Evolutionary conservation across 1,140 invertebrate genomes (phyloP), one percentile per base, ranked within the genome.

Genomic region (Neotoxoptera formosana): DNA sequence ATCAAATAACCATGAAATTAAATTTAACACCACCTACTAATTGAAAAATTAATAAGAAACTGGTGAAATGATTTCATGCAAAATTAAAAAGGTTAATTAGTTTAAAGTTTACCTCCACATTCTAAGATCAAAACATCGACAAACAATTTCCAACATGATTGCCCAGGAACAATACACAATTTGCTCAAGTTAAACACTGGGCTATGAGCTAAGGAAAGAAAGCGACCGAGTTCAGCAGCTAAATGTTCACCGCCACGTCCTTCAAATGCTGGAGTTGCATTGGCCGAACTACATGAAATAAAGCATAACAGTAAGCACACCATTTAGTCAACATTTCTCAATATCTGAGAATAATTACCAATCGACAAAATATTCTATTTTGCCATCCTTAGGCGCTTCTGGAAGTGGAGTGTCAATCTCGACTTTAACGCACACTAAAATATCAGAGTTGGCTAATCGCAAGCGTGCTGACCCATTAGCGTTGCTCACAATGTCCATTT

Each of bases 241-340:
- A 99, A 95, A 94, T 98, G 97, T 94, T 99, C 98, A 53, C 99
- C 99, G 67, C 98, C 98, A 95, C 98, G 96, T 4, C 99, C 98
- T 96, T 99, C 98, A 96, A 99, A 99, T 95, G 97, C 97, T 51
- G 98, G 98, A n/a, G 98, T 98, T 14, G 99, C 99, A 96, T 99
- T 99, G 11, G 98, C 98, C 89, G 98, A 99, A 95, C 98, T 98
- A 94, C 93, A 96, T 96, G 93, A 94, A 94, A 94, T 48, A 53
- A 47, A 92, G 7, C 51, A 90, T n/a, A n/a, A 6, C 30, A 76
- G n/a, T 67, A n/a, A 67, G 30, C 60, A 76, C 14, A 34, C 60
- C 2, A 0, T 20, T n/a, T 76, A 11, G 60, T 20, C 6, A 76
- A 76, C 17, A 76, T 76, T 76, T 76, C 4, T 3, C 30, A 81